Conservation (phyloP, 2,888 invertebrate genomes). For the Strigamia maritima region DNA sequence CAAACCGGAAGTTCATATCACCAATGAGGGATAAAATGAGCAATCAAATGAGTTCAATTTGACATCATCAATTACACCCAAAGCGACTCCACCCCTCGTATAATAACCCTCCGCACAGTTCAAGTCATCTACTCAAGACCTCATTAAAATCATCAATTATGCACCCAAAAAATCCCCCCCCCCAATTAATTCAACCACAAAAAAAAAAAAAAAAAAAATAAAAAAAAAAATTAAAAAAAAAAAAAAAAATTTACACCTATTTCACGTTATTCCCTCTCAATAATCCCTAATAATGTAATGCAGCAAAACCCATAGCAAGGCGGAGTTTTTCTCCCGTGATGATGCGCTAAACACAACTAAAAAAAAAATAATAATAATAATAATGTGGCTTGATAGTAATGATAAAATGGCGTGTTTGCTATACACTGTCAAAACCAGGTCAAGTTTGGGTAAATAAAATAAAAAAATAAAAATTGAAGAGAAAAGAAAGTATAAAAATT, state of each 20-base stretch:
- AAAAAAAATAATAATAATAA: neutral
- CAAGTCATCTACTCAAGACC: neutral
- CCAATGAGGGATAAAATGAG: neutral
- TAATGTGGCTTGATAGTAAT: neutral
- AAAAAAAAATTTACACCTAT: neutral
- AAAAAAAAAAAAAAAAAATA: neutral
- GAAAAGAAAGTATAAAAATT: no score
- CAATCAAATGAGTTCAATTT: slow-evolving; percentile 24
- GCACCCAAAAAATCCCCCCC: neutral
- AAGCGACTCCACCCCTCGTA: slow-evolving; percentile 3
- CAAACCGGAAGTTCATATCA: slow-evolving; percentile 6
- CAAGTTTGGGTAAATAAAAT: neutral
- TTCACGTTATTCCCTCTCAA: neutral
- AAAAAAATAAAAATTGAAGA: no score
- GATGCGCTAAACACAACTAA: neutral
- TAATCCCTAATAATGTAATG: neutral
- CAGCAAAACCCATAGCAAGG: neutral
- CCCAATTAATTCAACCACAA: neutral
- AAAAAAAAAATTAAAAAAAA: neutral
- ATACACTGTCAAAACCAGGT: neutral
- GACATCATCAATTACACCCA: slow-evolving; percentile 8
- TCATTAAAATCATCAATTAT: neutral
- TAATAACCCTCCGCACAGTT: neutral
- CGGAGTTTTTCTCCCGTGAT: slow-evolving; percentile 12
- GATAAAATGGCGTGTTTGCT: neutral